Evolutionary conservation across 2,888 invertebrate genomes (phyloP).

Genomic region (Agrotis segetum): DNA sequence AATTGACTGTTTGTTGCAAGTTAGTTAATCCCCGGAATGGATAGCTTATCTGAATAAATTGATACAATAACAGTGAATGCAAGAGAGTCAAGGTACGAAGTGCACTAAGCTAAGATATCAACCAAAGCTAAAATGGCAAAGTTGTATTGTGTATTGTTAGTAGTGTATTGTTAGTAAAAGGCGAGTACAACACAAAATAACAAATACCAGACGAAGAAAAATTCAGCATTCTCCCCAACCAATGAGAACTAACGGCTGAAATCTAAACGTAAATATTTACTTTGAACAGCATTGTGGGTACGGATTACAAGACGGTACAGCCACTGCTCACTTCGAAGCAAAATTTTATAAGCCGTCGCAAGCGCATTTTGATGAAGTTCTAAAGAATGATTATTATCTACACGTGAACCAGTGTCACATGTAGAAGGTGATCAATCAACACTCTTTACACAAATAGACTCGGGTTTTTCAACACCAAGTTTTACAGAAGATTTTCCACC

Average conservation of each 20-base stretch:
- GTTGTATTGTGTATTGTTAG: too few species aligned
- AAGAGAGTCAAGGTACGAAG: not conserved
- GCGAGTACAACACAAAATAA: not conserved
- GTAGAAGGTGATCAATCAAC: constrained; percentile 55
- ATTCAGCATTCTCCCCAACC: constrained; percentile 7
- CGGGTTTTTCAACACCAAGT: constrained; percentile 46
- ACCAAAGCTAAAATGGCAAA: not conserved
- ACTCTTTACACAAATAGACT: constrained; percentile 39
- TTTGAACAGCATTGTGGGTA: constrained; percentile 3
- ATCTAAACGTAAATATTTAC: constrained; percentile 31
- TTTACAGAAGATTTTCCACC: constrained; percentile 48
- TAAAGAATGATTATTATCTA: constrained; percentile 24
- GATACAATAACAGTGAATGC: not conserved
- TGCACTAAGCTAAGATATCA: not conserved
- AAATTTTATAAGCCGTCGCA: not conserved
- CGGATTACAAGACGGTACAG: constrained; percentile 12
- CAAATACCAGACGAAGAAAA: constrained; percentile 2
- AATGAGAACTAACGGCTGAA: constrained; percentile 6
- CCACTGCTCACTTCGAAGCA: not conserved
- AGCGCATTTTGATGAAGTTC: not conserved
- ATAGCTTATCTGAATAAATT: not conserved
- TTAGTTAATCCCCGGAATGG: not conserved
- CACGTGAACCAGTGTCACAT: constrained; percentile 28
- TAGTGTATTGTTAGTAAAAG: not conserved
- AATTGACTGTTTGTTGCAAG: too few species aligned